Conservation (phyloP, 2,797 vertebrate genomes). For the Diplodus puntazzo region DNA sequence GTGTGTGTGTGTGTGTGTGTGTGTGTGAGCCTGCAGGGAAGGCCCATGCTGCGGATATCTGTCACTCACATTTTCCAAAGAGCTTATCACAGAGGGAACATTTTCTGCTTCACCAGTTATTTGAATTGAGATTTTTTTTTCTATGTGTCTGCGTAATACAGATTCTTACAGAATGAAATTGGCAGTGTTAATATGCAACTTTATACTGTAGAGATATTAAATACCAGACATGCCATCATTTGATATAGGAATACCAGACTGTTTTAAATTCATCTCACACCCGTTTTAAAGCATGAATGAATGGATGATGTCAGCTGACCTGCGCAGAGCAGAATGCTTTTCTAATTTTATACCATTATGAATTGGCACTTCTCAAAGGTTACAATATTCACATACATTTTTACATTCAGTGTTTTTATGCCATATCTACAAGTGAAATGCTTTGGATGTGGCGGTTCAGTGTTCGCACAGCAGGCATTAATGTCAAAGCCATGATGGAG, state of each 20-base stretch:
- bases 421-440: conserved; percentile 56
- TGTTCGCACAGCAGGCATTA: conserved; percentile 70
- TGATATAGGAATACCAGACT: conserved; percentile 29
- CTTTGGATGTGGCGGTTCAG: conserved; percentile 47
- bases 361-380: conserved; percentile 31
- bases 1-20: conserved; percentile 11
- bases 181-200: conserved; percentile 57
- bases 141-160: conserved; percentile 56
- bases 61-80: conserved; percentile 74
- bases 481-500: conserved; percentile 75
- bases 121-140: conserved; percentile 71
- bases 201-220: conserved; percentile 49
- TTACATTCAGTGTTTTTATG: conserved; percentile 39
- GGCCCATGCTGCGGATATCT: conserved; percentile 75
- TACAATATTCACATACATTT: conserved; percentile 32
- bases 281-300: conserved; percentile 20
- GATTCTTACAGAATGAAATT: conserved; percentile 61
- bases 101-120: conserved; percentile 74
- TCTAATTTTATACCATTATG: conserved; percentile 26
- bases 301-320: conserved; percentile 31
- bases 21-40: conserved; percentile 63
- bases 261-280: conserved; percentile 29
- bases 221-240: conserved; percentile 47
- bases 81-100: conserved; percentile 79
- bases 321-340: conserved; percentile 2